Conservation (phyloP, 2,113 vertebrate species). For the Dendropsophus ebraccatus region DNA sequence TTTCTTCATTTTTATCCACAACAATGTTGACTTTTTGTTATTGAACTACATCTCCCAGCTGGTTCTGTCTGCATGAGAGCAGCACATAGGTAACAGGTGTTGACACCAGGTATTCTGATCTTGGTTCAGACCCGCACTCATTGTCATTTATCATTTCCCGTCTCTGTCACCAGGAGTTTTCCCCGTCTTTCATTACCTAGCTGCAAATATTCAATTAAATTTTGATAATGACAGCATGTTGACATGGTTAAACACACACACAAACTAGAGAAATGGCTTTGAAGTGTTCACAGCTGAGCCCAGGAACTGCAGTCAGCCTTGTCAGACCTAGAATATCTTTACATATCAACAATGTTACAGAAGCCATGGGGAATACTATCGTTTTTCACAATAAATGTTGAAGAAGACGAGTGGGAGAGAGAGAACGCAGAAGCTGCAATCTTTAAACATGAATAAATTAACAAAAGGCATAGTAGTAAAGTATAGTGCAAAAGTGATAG, state of each 20-base stretch:
- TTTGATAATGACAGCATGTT: conserved; percentile 60
- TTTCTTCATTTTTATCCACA: too few relatives aligned
- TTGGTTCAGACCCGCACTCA: neutral
- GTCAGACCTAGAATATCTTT: conserved; percentile 57
- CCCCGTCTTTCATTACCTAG: conserved; percentile 46
- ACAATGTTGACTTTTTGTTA: too few relatives aligned
- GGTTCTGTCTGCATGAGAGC: neutral
- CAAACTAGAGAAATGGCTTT: conserved; percentile 48
- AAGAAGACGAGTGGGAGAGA: neutral
- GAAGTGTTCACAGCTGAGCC: conserved; percentile 55
- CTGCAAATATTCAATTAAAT: conserved; percentile 59
- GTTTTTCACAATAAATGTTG: conserved; percentile 48
- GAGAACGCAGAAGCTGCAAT: conserved; percentile 16
- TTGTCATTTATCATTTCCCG: conserved; percentile 40
- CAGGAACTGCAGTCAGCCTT: conserved; percentile 55
- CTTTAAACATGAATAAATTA: conserved; percentile 50
- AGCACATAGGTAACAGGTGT: neutral
- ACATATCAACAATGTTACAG: conserved; percentile 57
- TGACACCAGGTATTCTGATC: neutral
- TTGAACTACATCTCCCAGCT: conserved; percentile 10
- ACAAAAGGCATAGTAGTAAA: conserved; percentile 15
- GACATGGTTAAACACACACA: conserved; percentile 58
- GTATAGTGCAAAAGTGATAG: neutral
- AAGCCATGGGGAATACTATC: conserved; percentile 51
- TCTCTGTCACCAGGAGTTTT: conserved; percentile 33